Percentiles rank a stretch among this genome's conserved stretches.
phyloP scores from a whole-genome alignment of 2,888 invertebrate species.

The Metellina segmentata region DNA sequence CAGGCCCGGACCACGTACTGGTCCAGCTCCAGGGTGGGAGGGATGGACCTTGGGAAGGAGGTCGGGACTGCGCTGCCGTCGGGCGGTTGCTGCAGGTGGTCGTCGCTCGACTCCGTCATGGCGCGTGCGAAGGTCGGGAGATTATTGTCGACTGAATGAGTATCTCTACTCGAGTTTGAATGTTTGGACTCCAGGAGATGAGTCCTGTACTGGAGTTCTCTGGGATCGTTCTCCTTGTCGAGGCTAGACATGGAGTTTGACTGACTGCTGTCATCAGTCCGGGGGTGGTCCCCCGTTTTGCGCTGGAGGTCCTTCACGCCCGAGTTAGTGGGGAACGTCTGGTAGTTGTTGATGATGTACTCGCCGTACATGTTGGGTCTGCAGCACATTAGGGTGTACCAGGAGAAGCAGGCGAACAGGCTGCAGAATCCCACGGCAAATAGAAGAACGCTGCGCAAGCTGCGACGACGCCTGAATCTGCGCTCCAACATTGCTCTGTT shows the following conservation, averaged over 20 bases:
- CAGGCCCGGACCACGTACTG: conserved; percentile 69
- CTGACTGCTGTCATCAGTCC: neutral
- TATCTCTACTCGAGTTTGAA: neutral
- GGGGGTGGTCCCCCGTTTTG: neutral
- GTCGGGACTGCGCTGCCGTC: conserved; percentile 10
- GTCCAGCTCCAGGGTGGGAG: conserved; percentile 68
- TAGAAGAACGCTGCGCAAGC: conserved; percentile 58
- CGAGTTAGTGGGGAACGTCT: neutral
- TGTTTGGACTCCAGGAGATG: neutral
- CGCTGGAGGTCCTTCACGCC: neutral
- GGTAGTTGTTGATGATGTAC: conserved; percentile 51
- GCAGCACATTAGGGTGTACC: conserved; percentile 70
- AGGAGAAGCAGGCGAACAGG: conserved; percentile 70
- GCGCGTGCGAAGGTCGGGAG: neutral
- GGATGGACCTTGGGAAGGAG: conserved; percentile 44
- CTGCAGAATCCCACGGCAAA: conserved; percentile 57
- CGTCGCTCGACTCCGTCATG: neutral
- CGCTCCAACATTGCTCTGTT: conserved; percentile 53
- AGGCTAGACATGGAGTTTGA: neutral
- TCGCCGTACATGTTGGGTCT: conserved; percentile 56
- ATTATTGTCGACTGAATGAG: neutral
- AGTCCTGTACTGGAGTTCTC: neutral
- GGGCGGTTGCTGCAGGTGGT: neutral
- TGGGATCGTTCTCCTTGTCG: neutral
- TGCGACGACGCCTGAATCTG: conserved; percentile 67